A percentile compares a stretch with the other conserved stretches of the same genome.
Evolutionary conservation across 2,888 invertebrate species (phyloP).

Genomic region (Tetramorium bicarinatum): DNA sequence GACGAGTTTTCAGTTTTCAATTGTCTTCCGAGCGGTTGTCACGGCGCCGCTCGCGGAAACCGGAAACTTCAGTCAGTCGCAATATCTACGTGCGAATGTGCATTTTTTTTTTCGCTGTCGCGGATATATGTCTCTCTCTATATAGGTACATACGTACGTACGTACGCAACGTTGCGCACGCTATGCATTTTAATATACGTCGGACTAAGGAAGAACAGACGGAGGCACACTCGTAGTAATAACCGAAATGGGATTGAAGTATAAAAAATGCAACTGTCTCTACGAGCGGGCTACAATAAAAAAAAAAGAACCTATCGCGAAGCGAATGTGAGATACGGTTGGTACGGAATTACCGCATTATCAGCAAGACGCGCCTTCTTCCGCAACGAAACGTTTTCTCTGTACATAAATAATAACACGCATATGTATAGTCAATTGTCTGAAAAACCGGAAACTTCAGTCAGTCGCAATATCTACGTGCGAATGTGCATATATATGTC

Average conservation of each 20-base stretch:
- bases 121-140: neutral
- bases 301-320: constrained; percentile 2
- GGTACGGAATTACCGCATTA: constrained; percentile 37
- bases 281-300: neutral
- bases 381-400: constrained; percentile 49
- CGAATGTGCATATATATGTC: neutral
- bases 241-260: constrained; percentile 13
- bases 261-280: constrained; percentile 16
- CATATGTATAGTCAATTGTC: constrained; percentile 28
- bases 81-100: neutral
- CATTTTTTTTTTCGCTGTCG: constrained; percentile 10
- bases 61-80: constrained; percentile 31
- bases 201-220: neutral
- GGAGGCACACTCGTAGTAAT: neutral
- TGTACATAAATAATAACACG: constrained; percentile 44
- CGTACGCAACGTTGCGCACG: neutral
- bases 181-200: neutral
- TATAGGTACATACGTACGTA: neutral
- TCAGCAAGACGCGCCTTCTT: constrained; percentile 42
- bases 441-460: constrained; percentile 43
- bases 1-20: constrained; percentile 16
- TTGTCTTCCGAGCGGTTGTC: constrained; percentile 15
- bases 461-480: constrained; percentile 1
- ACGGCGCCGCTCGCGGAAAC: constrained; percentile 7
- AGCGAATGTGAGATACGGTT: constrained; percentile 3